These are phyloP conservation scores for Lycophotia porphyrea DNA, from an alignment of 2,888 invertebrate genomes.

Conservation along the genomic window DNA sequence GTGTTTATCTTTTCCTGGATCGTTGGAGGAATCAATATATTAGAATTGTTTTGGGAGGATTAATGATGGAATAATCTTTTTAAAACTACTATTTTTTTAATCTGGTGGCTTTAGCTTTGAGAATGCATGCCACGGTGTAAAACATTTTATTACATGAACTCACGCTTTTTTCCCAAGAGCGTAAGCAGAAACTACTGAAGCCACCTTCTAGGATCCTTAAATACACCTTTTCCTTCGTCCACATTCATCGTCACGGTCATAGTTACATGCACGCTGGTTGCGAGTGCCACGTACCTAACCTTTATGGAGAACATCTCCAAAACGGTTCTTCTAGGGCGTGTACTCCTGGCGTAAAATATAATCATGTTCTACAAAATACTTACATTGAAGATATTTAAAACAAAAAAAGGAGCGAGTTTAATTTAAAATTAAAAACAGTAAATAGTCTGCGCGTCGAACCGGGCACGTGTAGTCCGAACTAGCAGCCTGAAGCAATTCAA, in stretches of 20 bases:
- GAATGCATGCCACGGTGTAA: neutral
- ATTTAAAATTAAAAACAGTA: neutral
- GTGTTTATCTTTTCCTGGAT: slow-evolving; percentile 28
- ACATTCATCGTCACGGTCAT: neutral
- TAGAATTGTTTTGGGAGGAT: slow-evolving; percentile 6
- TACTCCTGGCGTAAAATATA: neutral
- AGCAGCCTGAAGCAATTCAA: neutral
- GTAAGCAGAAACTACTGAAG: too few species aligned
- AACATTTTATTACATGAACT: neutral
- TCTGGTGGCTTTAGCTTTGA: neutral
- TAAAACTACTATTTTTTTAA: neutral
- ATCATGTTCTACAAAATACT: neutral
- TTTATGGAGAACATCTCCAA: neutral
- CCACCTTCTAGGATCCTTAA: too few species aligned
- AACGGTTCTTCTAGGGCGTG: neutral
- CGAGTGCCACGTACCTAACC: neutral
- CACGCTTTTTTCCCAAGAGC: neutral
- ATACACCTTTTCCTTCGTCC: too few species aligned
- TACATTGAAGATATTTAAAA: neutral
- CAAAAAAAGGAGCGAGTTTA: neutral
- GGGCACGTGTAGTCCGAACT: neutral
- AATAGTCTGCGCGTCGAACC: neutral
- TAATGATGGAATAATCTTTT: neutral
- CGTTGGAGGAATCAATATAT: slow-evolving; percentile 12
- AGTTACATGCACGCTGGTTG: neutral